These are phyloP conservation scores for Cephalotes varians DNA, from an alignment of 2,888 invertebrate species.

Conservation along the genomic window DNA sequence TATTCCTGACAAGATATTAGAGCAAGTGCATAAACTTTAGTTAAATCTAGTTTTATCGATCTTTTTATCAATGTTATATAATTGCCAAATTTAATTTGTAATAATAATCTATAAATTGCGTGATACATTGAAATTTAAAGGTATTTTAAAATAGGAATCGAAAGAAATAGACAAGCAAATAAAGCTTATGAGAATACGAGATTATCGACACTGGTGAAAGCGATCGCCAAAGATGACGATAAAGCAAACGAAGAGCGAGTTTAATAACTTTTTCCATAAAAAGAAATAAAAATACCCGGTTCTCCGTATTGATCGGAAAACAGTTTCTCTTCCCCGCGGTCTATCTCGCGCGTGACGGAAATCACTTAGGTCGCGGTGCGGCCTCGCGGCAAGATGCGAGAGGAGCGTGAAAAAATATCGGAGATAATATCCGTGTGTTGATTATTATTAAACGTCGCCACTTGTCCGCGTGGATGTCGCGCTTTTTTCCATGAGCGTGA, in stretches of 20 bases:
- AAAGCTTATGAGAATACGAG: background rate
- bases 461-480: constrained; percentile 37
- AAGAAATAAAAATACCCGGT: constrained; percentile 14
- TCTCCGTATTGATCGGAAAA: constrained; percentile 1
- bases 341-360: constrained; percentile 19
- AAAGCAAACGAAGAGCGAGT: background rate
- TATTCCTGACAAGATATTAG: background rate
- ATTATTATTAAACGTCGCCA: constrained; percentile 51
- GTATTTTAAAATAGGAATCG: too few relatives aligned
- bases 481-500: constrained; percentile 33
- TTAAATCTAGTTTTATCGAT: background rate
- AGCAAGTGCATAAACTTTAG: background rate
- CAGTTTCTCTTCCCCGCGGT: background rate
- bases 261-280: constrained; percentile 29
- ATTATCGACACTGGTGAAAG: background rate
- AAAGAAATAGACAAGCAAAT: background rate
- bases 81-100: constrained; percentile 1
- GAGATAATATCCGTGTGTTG: constrained; percentile 36
- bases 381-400: constrained; percentile 37
- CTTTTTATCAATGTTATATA: background rate
- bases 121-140: background rate
- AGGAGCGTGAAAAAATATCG: constrained; percentile 42
- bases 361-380: constrained; percentile 24
- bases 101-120: background rate
- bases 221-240: constrained; percentile 4